Base-by-base conservation (phyloP, 2,888 invertebrate genomes). In the Dasypogon diadema region DNA sequence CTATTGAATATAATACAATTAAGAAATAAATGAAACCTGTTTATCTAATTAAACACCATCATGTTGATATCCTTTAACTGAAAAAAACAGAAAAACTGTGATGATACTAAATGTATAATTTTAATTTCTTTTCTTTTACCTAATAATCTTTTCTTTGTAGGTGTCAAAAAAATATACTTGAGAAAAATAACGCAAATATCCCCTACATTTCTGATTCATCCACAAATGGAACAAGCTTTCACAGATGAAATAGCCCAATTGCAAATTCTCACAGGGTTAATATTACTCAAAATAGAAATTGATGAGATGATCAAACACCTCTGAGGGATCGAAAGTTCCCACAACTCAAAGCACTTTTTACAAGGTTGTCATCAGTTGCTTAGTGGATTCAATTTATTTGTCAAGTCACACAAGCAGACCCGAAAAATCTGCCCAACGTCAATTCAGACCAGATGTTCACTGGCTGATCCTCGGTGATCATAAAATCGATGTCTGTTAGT, bases 361-460 rank as follows among this genome's bases (percentile, higher is more conserved):
- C 16, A 4, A 70, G 54, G 18, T 54, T 70, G 70, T 70, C 70
- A 70, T 54, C 70, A 54, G 1, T 2, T 70, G 12, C 18, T 54
- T 30, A 70, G 21, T 42, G 65, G 5, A n/a, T 24, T 6, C 48
- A 37, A 48, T 65, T 65, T 65, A 65, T 48, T 46, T 48, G 24
- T 65, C 65, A 37, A 34, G 34, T 70, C n/a, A 30, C 16, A n/a
- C 26, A 26, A 70, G 14, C n/a, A 21, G 34, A 18, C 30, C 10
- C n/a, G 22, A 70, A 30, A 30, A 70, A 34, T 70, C 54, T 70
- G 54, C 14, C 34, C 30, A 70, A 54, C 54, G 51, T 54, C 54
- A 34, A 70, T 34, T 70, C 34, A 14, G 70, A 46, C 70, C 70
- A 70, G 70, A 70, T 70, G 70, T 70, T 70, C 70, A 37, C 48